A percentile compares a stretch with the other conserved stretches of the same genome.
phyloP scores from a whole-genome alignment of 1,140 invertebrate species.

The Leptoteleia sp. region DNA sequence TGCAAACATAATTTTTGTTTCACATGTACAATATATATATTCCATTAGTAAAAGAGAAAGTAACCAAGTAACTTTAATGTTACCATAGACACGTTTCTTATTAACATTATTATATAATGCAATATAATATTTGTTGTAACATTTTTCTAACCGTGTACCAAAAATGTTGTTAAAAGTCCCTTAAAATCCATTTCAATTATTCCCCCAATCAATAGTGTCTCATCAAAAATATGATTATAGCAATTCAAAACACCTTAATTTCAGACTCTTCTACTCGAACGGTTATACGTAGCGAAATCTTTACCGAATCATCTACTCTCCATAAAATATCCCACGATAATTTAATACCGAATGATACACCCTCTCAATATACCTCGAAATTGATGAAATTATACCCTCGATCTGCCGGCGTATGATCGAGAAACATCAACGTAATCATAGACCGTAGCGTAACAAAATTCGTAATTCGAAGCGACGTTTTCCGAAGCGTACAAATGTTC shows the following conservation, averaged over 20 bases:
- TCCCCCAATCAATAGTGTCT: not conserved
- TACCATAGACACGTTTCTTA: no score
- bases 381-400: conserved; percentile 12
- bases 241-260: not conserved
- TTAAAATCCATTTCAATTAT: no score
- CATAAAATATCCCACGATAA: conserved; percentile 24
- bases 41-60: no score
- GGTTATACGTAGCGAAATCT: not conserved
- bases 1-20: no score
- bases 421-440: conserved; percentile 14
- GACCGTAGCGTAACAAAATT: conserved; percentile 15
- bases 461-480: conserved; percentile 26
- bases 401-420: conserved; percentile 13
- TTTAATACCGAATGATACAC: conserved; percentile 23
- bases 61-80: no score
- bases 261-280: no score
- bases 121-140: no score
- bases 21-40: no score
- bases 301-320: conserved; percentile 7
- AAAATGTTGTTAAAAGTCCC: no score
- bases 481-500: conserved; percentile 22
- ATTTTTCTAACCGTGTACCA: no score
- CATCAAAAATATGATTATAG: not conserved
- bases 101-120: no score
- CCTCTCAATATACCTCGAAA: conserved; percentile 2